Evolutionary conservation across 1,140 invertebrate species (phyloP).

Genomic region (Akabosia matsudoensis): DNA sequence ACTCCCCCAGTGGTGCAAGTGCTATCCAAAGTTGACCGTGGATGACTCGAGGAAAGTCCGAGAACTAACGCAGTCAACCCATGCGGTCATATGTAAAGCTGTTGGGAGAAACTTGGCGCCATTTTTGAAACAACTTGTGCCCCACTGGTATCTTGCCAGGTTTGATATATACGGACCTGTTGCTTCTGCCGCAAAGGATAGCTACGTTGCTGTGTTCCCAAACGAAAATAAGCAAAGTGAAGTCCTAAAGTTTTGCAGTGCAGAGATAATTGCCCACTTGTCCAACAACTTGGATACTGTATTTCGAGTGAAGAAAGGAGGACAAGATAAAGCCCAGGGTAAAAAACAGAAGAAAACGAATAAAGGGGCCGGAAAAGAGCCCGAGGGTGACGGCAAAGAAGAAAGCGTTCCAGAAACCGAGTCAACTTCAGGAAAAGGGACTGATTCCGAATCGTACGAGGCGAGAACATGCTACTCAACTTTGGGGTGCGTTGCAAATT

Average conservation of each 20-base stretch:
- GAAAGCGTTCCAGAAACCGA: background rate
- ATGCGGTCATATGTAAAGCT: slow-evolving; percentile 63
- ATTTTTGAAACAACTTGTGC: slow-evolving; percentile 70
- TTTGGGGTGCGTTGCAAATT: background rate
- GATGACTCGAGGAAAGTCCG: slow-evolving; percentile 76
- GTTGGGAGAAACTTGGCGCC: slow-evolving; percentile 71
- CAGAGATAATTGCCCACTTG: slow-evolving; percentile 29
- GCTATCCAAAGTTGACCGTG: slow-evolving; percentile 67
- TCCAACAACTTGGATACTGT: slow-evolving; percentile 12
- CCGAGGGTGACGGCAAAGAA: background rate
- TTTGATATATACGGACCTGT: slow-evolving; percentile 78
- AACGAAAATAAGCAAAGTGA: slow-evolving; percentile 40
- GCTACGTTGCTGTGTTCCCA: slow-evolving; percentile 58
- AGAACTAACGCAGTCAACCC: slow-evolving; percentile 67
- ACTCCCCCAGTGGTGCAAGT: slow-evolving; percentile 72
- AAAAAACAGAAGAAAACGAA: background rate
- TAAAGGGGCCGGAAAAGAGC: background rate
- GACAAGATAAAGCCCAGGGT: background rate
- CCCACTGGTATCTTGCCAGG: slow-evolving; percentile 71
- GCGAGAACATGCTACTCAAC: background rate
- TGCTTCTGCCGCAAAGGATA: slow-evolving; percentile 65
- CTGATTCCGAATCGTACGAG: slow-evolving; percentile 25
- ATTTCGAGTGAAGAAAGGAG: background rate
- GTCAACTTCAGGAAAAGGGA: background rate
- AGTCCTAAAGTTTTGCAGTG: slow-evolving; percentile 32